Evolutionary conservation across 2,888 invertebrate genomes (phyloP).

Genomic region (Tortrix viridana): DNA sequence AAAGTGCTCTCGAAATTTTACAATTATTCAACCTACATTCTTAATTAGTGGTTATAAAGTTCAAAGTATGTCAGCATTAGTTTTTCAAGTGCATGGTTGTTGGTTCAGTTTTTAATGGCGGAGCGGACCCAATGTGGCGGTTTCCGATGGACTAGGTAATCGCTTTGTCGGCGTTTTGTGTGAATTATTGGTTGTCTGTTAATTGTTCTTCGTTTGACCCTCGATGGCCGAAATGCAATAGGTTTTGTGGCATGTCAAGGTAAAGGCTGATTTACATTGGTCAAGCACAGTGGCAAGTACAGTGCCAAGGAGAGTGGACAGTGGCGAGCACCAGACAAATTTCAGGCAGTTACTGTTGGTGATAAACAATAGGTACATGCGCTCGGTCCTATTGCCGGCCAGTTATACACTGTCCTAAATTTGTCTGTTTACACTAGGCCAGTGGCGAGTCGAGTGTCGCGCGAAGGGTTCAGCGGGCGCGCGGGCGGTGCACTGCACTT

Average conservation of each 20-base stretch:
- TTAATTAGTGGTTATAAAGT: neutral
- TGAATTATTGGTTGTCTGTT: conserved; percentile 25
- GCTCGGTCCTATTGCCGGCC: too few relatives aligned
- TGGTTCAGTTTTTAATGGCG: conserved; percentile 26
- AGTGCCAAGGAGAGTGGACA: too few relatives aligned
- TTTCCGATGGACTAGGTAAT: conserved; percentile 29
- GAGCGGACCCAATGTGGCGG: conserved; percentile 27
- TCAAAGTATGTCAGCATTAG: conserved; percentile 1
- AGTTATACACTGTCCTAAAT: too few relatives aligned
- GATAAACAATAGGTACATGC: too few relatives aligned
- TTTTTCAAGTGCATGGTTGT: conserved; percentile 7
- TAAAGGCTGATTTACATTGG: too few relatives aligned
- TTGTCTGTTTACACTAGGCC: too few relatives aligned
- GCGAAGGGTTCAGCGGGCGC: too few relatives aligned
- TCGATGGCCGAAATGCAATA: conserved; percentile 11
- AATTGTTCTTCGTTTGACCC: conserved; percentile 28
- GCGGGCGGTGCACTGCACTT: too few relatives aligned
- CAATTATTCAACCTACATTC: neutral
- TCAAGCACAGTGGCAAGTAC: too few relatives aligned
- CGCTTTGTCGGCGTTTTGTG: conserved; percentile 33
- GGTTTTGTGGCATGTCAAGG: conserved; percentile 20
- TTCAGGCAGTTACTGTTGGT: too few relatives aligned
- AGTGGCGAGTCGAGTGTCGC: too few relatives aligned
- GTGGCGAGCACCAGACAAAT: too few relatives aligned
- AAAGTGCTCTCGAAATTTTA: conserved; percentile 1